These are phyloP conservation scores for Brachymystax lenok DNA, from an alignment of 2,797 vertebrate genomes.

Conservation along the genomic window DNA sequence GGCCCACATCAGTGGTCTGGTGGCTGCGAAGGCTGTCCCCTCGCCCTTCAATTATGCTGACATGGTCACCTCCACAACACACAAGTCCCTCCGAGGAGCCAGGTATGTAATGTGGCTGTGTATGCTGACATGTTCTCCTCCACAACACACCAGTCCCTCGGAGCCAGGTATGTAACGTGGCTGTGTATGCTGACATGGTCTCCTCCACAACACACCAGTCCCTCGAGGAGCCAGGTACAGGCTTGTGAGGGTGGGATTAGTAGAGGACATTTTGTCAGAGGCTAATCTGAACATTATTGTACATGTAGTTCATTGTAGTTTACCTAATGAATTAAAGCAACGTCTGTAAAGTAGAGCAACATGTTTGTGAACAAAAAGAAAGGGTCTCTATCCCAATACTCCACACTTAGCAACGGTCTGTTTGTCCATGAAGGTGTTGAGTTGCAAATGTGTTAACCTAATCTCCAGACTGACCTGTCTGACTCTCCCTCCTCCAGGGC, in stretches of 20 bases:
- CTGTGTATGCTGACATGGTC: too few species aligned
- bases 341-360: too few species aligned
- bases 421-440: neutral
- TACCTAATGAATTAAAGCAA: too few species aligned
- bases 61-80: conserved; percentile 92
- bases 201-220: too few species aligned
- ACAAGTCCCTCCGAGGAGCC: conserved; percentile 93
- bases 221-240: too few species aligned
- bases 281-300: too few species aligned
- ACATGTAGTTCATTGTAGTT: too few species aligned
- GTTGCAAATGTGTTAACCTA: neutral
- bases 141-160: too few species aligned
- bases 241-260: too few species aligned
- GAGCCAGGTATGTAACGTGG: too few species aligned
- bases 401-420: neutral
- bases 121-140: too few species aligned
- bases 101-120: conserved; percentile 67
- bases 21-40: conserved; percentile 86
- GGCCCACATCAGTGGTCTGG: conserved; percentile 95
- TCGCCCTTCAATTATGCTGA: conserved; percentile 91
- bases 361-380: neutral
- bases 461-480: neutral
- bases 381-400: neutral
- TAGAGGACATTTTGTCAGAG: too few species aligned
- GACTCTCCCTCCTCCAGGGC: conserved; percentile 49